Evolutionary conservation across 2,797 vertebrate genomes (phyloP), one percentile per base, ranked within the genome.

Genomic region (Hippoglossus hippoglossus): DNA sequence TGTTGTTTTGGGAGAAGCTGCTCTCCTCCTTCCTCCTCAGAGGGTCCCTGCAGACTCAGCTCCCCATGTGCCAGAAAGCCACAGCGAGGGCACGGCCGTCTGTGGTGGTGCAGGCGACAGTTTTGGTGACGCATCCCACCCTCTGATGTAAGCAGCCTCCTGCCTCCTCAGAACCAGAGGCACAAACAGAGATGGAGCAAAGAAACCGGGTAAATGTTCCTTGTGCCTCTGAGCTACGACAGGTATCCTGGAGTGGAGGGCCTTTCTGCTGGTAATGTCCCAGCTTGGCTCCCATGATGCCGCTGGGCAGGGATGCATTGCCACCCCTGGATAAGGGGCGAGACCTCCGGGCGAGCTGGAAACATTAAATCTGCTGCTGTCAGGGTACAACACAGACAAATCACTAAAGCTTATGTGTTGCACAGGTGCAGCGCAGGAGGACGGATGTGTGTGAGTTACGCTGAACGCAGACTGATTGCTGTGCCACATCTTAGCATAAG

Each of bases 271-370:
- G 7, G 74, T 73, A 49, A 60, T 41, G 52, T 74, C 60, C 80
- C 66, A 79, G 36, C 64, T 25, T 0, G 73, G 70, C 22, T 80
- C 83, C 87, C 88, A 88, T 11, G 84, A 77, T 13, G 82, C 76
- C 4, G 55, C 65, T 21, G 75, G 69, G 61, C 82, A 79, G 16
- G 73, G 85, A 75, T 79, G 39, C 28, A 41, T 51, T 39, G 85
- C 68, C 12, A 59, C n/a, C 21, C 61, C 80, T 52, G 77, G 65
- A 55, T 85, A 67, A 47, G 79, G 60, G 44, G 56, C 4, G 26
- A 78, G 61, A 59, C 63, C 64, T 3, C 46, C 25, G 19, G 54
- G 56, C 44, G 61, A 6, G 51, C 36, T 67, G 31, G n/a, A 24
- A 1, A 31, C 6, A 10, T 58, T 21, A 56, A 63, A 80, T 44